Evolutionary conservation across 2,113 vertebrate genomes (phyloP), one percentile per base, ranked within the genome.

Genomic region (Crotophaga sulcirostris): DNA sequence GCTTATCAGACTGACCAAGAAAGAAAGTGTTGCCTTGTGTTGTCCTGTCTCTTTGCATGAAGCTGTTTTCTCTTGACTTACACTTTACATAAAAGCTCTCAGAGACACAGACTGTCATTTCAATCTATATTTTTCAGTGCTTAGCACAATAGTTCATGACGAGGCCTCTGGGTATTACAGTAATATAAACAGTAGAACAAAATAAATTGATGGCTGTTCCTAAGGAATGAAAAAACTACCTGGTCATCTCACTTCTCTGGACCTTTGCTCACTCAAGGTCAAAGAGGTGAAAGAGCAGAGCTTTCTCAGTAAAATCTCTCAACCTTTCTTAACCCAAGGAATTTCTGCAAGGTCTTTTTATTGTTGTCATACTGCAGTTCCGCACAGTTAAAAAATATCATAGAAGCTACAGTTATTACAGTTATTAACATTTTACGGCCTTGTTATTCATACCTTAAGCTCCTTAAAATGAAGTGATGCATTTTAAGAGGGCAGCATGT

Each of bases 341-440:
- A 96, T 89, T 88, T 83, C 94, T 95, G 62, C 69, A 96, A 97
- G 91, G 91, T 78, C 91, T 82, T 97, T 98, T 97, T 97, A 96
- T 91, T 94, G 59, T 86, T 95, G 93, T 94, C 89, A 96, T 94
- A 91, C 93, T 96, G 95, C 88, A 97, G 95, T 96, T 97, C 90
- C 11, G 8, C 96, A 81, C 82, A 84, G 95, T 97, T 97, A 97
- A 97, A 97, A 98, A 96, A 92, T 96, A 92, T 45, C 51, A 3
- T 81, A 76, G 84, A 95, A 97, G 86, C 86, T 95, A 95, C 52
- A 94, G 96, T 98, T 98, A 97, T 96, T 97, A 97, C 75, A 96
- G 96, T 97, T 97, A 98, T 97, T 98, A 98, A 96, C 93, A 96
- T 97, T 98, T 98, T 97, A 98, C 97, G 96, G 97, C 91, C 93